These are phyloP conservation scores for Coregonus clupeaformis DNA, from an alignment of 2,113 vertebrate genomes.

Conservation along the genomic window DNA sequence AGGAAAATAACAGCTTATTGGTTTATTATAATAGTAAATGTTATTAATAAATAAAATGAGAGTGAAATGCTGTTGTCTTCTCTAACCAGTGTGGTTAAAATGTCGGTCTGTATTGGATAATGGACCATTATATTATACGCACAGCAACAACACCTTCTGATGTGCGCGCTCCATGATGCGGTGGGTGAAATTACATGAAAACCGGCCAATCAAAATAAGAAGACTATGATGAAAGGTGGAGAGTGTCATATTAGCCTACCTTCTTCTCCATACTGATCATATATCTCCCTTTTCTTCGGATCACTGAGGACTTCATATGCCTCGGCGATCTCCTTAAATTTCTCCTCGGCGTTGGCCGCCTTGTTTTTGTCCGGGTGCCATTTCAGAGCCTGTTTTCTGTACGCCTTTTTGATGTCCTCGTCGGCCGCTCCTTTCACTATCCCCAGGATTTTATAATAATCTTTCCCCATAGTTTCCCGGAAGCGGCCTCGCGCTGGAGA, in stretches of 20 bases:
- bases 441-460: slow-evolving; percentile 95
- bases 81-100: too few species aligned
- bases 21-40: too few species aligned
- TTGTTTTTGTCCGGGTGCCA: slow-evolving; percentile 99
- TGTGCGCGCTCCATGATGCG: too few species aligned
- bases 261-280: slow-evolving; percentile 97
- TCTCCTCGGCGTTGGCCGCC: slow-evolving; percentile 92
- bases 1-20: too few species aligned
- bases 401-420: slow-evolving; percentile 97
- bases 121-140: too few species aligned
- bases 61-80: too few species aligned
- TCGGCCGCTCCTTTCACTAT: slow-evolving; percentile 95
- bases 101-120: too few species aligned
- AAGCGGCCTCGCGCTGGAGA: background rate
- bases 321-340: slow-evolving; percentile 98
- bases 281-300: slow-evolving; percentile 96
- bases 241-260: slow-evolving; percentile 69
- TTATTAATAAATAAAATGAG: too few species aligned
- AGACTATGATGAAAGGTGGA: background rate
- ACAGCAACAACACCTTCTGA: too few species aligned
- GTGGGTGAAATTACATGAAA: too few species aligned
- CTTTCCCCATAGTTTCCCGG: slow-evolving; percentile 86
- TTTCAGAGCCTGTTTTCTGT: slow-evolving; percentile 95
- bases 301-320: slow-evolving; percentile 98
- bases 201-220: too few species aligned